These are phyloP conservation scores for Neocrepidodera transversa DNA, from an alignment of 2,888 invertebrate species.

Conservation along the genomic window DNA sequence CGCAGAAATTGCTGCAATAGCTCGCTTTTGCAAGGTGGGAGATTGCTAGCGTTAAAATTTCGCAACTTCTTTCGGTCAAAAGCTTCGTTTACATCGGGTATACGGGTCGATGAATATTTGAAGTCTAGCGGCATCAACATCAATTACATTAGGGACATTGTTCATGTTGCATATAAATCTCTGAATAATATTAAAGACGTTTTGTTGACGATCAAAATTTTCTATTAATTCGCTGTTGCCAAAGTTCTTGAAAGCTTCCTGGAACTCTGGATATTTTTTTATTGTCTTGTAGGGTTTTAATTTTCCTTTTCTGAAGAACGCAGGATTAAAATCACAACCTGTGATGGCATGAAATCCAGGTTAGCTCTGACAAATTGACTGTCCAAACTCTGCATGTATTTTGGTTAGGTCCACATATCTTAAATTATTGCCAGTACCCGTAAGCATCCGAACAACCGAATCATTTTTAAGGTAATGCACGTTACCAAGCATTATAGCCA, in stretches of 20 bases:
- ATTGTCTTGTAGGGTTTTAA: conserved; percentile 22
- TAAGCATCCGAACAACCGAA: conserved; percentile 25
- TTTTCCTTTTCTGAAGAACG: conserved; percentile 18
- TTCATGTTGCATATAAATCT: conserved; percentile 4
- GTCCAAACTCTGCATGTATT: conserved; percentile 26
- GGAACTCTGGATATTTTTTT: conserved; percentile 15
- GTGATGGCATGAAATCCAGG: conserved; percentile 29
- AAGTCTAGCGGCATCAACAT: conserved; percentile 11
- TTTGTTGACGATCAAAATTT: background rate
- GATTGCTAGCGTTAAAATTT: conserved; percentile 20
- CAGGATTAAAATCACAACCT: conserved; percentile 18
- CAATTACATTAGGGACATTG: conserved; percentile 2
- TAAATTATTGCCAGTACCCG: conserved; percentile 27
- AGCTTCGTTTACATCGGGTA: conserved; percentile 2
- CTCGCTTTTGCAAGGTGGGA: conserved; percentile 24
- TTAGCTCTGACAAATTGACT: conserved; percentile 17
- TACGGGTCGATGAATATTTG: conserved; percentile 22
- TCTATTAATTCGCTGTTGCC: conserved; percentile 6
- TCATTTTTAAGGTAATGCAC: conserved; percentile 19
- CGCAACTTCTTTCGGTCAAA: conserved; percentile 15
- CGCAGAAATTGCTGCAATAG: conserved; percentile 21
- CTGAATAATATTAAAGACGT: background rate
- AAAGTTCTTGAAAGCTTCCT: conserved; percentile 9
- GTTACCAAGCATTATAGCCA: conserved; percentile 26
- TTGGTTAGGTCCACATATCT: conserved; percentile 28